Conservation (phyloP, 2,888 invertebrate genomes). For the Scelioninae gen. 1 region DNA sequence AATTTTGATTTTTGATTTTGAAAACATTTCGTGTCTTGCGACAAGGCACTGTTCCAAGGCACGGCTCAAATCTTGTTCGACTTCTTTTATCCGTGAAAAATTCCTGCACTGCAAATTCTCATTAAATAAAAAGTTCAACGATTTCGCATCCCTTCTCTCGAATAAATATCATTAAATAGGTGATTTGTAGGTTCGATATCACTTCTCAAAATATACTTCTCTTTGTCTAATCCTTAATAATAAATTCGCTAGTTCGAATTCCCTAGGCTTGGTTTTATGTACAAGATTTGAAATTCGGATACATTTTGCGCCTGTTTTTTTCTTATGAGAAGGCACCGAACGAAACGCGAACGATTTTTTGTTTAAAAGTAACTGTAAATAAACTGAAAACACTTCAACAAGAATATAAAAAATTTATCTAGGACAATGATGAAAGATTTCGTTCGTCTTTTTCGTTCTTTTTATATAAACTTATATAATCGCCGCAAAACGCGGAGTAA, state of each 20-base stretch:
- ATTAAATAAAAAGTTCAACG: slow-evolving; percentile 32
- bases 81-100: too few relatives aligned
- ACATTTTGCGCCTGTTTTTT: too few relatives aligned
- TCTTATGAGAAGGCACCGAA: too few relatives aligned
- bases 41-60: slow-evolving; percentile 59
- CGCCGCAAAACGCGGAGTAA: too few relatives aligned
- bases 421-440: too few relatives aligned
- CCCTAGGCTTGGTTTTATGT: slow-evolving; percentile 11
- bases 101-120: neutral
- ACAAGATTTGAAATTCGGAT: neutral
- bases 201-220: slow-evolving; percentile 42
- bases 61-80: slow-evolving; percentile 24
- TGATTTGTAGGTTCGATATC: slow-evolving; percentile 22
- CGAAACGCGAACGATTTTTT: too few relatives aligned
- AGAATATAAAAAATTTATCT: too few relatives aligned
- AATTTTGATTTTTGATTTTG: neutral
- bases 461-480: too few relatives aligned
- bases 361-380: too few relatives aligned
- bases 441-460: too few relatives aligned
- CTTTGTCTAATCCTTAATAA: neutral
- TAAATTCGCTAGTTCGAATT: neutral
- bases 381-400: too few relatives aligned
- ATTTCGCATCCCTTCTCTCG: neutral
- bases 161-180: slow-evolving; percentile 63
- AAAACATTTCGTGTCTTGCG: slow-evolving; percentile 22